phyloP scores from a whole-genome alignment of 1,140 invertebrate genomes.

The Penaeus vannamei region DNA sequence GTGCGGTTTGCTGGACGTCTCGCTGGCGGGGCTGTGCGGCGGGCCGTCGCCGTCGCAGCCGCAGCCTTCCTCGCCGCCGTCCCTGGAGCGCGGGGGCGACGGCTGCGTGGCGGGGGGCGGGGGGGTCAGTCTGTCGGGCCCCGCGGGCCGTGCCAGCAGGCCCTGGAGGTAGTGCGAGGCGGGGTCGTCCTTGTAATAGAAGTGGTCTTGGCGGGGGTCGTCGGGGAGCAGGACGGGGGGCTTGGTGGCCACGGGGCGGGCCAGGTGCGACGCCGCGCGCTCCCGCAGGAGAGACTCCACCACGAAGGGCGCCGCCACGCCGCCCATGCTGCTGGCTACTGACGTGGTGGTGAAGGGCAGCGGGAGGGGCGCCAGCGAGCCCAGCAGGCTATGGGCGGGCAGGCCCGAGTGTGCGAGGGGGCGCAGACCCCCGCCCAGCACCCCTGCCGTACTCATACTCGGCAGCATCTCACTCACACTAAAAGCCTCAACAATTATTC shows the following conservation, averaged over 20 bases:
- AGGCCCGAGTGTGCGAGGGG: conserved; percentile 53
- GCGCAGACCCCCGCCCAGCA: conserved; percentile 52
- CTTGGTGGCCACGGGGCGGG: conserved; percentile 61
- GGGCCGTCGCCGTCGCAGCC: conserved; percentile 55
- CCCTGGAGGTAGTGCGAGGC: conserved; percentile 59
- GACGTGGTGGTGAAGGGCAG: conserved; percentile 41
- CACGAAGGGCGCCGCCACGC: conserved; percentile 54
- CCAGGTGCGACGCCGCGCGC: conserved; percentile 33
- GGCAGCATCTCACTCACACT: conserved; percentile 45
- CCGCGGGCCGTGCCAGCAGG: conserved; percentile 54
- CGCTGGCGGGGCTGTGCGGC: conserved; percentile 41
- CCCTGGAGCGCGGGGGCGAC: conserved; percentile 46
- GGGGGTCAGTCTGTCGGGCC: conserved; percentile 53
- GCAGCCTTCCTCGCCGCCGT: conserved; percentile 47
- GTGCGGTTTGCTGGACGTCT: conserved; percentile 46
- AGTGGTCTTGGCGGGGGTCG: conserved; percentile 43
- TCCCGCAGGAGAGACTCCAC: conserved; percentile 62
- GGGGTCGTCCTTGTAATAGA: conserved; percentile 60
- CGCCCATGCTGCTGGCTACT: conserved; percentile 35
- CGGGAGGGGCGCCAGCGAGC: conserved; percentile 54
- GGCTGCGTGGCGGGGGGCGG: conserved; percentile 38
- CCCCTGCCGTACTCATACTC: conserved; percentile 53
- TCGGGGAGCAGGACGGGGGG: conserved; percentile 40
- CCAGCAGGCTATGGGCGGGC: conserved; percentile 53
- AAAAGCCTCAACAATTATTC: too few relatives aligned